phyloP scores from a whole-genome alignment of 2,113 vertebrate species.

The Corvus hawaiiensis region DNA sequence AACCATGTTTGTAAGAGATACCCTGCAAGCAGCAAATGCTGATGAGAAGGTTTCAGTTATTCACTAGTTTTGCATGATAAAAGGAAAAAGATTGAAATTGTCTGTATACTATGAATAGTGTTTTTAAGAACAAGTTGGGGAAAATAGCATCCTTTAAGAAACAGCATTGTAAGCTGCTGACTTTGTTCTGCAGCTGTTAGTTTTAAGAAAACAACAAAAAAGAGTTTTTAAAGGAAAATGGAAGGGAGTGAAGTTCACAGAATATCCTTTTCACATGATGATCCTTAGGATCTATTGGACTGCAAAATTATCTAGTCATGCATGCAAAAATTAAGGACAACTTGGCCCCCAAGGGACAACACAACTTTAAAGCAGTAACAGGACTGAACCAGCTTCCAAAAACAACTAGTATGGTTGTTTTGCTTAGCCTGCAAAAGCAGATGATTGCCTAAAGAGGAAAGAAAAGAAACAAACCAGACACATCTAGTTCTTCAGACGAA shows the following conservation, averaged over 20 bases:
- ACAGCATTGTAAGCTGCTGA: background rate
- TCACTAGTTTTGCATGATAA: constrained; percentile 42
- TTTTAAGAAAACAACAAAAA: constrained; percentile 6
- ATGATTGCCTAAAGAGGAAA: background rate
- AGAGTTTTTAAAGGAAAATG: background rate
- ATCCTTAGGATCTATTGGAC: background rate
- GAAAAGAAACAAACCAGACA: background rate
- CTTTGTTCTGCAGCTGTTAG: constrained; percentile 55
- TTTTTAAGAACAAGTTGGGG: constrained; percentile 32
- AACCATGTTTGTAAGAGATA: background rate
- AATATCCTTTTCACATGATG: background rate
- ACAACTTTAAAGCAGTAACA: background rate
- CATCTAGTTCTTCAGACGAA: background rate
- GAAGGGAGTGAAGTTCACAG: background rate
- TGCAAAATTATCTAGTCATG: constrained; percentile 31
- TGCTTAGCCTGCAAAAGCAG: background rate
- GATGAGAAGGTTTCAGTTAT: constrained; percentile 38
- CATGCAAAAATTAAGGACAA: constrained; percentile 32
- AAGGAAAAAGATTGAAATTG: constrained; percentile 39
- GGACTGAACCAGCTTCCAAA: background rate
- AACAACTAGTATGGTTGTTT: background rate
- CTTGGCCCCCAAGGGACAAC: background rate
- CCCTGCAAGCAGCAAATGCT: background rate
- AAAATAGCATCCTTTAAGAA: constrained; percentile 49
- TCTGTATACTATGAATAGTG: constrained; percentile 33